A percentile compares a stretch with the other conserved stretches of the same genome.
phyloP scores from a whole-genome alignment of 2,113 vertebrate genomes.

The Acanthisitta chloris region DNA sequence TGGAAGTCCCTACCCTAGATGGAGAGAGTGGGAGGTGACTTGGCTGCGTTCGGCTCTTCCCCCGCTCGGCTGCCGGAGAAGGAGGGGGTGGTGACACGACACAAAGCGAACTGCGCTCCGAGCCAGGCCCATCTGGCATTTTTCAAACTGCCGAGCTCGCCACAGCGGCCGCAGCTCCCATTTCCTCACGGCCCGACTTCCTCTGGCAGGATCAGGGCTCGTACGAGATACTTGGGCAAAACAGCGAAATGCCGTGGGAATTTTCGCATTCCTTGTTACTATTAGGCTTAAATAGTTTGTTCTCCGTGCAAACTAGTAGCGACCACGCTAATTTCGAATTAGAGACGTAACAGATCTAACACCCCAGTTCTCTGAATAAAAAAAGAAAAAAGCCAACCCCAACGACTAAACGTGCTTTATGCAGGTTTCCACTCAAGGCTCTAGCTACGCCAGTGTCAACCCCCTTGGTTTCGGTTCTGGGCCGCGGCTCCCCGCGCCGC shows the following conservation, averaged over 20 bases:
- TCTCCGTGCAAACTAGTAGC: accelerated
- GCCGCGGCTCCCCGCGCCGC: too few relatives aligned
- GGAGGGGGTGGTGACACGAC: accelerated
- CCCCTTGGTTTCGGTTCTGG: background rate
- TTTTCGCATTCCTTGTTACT: background rate
- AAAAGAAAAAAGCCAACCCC: background rate
- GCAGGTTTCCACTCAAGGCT: background rate
- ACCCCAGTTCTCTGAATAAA: background rate
- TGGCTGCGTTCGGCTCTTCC: background rate
- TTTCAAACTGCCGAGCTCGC: background rate
- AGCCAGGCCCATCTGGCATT: background rate
- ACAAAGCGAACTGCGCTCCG: background rate
- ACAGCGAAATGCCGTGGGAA: background rate
- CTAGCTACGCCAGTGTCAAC: background rate
- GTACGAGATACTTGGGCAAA: background rate
- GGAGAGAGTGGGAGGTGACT: too few relatives aligned
- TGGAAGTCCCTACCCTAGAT: background rate
- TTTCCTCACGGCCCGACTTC: background rate
- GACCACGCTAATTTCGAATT: background rate
- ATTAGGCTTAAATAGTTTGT: background rate
- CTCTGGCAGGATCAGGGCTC: background rate
- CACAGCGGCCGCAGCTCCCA: background rate
- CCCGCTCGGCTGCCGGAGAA: background rate
- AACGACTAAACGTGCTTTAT: background rate
- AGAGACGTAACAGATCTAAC: background rate